phyloP scores from a whole-genome alignment of 2,888 invertebrate species.

The Noctua fimbriata region DNA sequence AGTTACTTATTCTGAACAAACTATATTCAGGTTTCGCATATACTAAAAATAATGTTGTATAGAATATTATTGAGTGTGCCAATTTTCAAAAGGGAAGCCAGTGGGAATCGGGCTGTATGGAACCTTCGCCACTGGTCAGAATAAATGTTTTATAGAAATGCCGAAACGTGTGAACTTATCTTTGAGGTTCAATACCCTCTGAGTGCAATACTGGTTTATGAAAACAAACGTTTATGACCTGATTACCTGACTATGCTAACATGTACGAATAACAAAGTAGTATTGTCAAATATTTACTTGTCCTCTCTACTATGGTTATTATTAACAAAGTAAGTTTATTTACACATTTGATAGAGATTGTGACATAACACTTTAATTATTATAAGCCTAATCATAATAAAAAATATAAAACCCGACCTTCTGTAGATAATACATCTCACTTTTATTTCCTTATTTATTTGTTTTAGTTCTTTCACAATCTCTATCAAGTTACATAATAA shows the following conservation, averaged over 20 bases:
- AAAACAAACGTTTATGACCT: constrained; percentile 1
- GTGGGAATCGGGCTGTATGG: too few relatives aligned
- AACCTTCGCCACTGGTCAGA: too few relatives aligned
- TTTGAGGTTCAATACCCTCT: neutral
- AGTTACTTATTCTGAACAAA: too few relatives aligned
- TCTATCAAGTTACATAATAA: constrained; percentile 49
- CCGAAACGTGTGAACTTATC: neutral
- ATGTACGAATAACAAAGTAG: neutral
- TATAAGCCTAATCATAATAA: constrained; percentile 5
- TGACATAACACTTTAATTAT: constrained; percentile 40
- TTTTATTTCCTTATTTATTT: constrained; percentile 17
- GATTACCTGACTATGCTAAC: neutral
- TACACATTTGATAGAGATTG: constrained; percentile 63
- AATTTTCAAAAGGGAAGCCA: too few relatives aligned
- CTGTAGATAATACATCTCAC: neutral
- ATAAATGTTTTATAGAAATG: neutral
- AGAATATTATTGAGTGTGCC: too few relatives aligned
- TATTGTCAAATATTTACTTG: constrained; percentile 28
- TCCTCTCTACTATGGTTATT: constrained; percentile 2
- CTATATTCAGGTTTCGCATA: too few relatives aligned
- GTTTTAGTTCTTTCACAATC: constrained; percentile 56
- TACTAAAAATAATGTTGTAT: too few relatives aligned
- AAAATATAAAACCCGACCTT: constrained; percentile 11
- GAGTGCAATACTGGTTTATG: neutral
- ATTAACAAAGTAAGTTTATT: constrained; percentile 15